These are phyloP conservation scores for Calephelis nemesis DNA, from an alignment of 1,140 invertebrate species.

Conservation along the genomic window DNA sequence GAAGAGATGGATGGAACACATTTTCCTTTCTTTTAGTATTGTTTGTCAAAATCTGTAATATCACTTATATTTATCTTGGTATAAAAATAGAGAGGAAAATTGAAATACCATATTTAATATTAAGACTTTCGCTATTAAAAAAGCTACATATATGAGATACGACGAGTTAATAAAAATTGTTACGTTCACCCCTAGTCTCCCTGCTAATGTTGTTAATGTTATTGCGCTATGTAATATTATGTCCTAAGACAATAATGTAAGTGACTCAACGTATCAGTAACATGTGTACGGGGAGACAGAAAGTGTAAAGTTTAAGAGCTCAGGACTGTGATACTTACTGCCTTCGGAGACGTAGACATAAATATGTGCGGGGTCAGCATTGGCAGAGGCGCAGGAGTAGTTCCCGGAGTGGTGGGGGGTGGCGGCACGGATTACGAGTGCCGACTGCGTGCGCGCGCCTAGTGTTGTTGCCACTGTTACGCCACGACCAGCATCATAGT, in stretches of 20 bases:
- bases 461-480: constrained; percentile 91
- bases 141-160: no score
- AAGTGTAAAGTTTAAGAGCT: not conserved
- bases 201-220: no score
- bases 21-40: no score
- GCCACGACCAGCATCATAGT: constrained; percentile 90
- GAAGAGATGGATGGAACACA: no score
- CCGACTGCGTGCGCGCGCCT: constrained; percentile 89
- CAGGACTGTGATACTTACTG: constrained; percentile 64
- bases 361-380: constrained; percentile 92
- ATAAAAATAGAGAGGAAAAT: no score
- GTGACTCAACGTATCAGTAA: no score
- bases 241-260: not conserved
- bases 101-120: no score
- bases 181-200: not conserved
- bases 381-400: constrained; percentile 93
- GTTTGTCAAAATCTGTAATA: no score
- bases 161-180: no score
- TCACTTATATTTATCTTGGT: no score
- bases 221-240: no score
- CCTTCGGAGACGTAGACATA: constrained; percentile 94
- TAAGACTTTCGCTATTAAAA: no score
- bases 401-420: constrained; percentile 92
- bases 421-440: constrained; percentile 88
- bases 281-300: not conserved